Percentiles rank a stretch among this genome's conserved stretches.
Conservation (phyloP, 2,113 vertebrate species). For the Carassius auratus region DNA sequence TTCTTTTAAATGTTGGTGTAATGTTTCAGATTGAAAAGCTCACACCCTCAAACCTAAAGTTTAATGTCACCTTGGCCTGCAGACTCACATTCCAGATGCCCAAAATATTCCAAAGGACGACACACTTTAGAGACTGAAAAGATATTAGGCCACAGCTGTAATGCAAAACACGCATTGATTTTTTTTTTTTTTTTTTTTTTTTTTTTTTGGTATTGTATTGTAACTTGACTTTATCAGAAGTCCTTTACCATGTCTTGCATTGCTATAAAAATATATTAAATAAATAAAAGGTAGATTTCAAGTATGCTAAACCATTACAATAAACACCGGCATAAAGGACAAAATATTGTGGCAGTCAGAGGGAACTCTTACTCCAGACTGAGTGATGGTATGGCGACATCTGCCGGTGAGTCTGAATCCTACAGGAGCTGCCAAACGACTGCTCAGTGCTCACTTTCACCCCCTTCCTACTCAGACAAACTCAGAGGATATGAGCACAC, state of each 20-base stretch:
- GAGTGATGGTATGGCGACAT: slow-evolving; percentile 43
- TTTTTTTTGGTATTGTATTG: not conserved
- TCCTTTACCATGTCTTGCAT: not conserved
- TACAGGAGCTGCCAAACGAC: not conserved
- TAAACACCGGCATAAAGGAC: not conserved
- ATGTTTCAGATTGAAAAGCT: not conserved
- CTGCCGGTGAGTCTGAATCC: not conserved
- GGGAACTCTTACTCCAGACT: not conserved
- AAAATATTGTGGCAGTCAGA: not conserved
- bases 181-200: no score
- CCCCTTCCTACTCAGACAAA: not conserved
- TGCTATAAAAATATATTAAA: not conserved
- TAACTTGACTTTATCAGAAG: not conserved
- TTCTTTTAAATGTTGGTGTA: not conserved
- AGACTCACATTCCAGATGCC: not conserved
- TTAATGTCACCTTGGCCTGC: not conserved
- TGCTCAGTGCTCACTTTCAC: not conserved
- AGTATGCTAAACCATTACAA: not conserved
- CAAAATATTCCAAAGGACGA: not conserved
- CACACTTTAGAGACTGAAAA: not conserved
- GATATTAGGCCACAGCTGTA: not conserved
- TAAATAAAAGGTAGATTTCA: not conserved
- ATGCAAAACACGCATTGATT: no score
- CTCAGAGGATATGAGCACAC: not conserved
- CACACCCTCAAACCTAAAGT: not conserved